Conservation (phyloP, 2,113 vertebrate genomes). For the Theristicus caerulescens region DNA sequence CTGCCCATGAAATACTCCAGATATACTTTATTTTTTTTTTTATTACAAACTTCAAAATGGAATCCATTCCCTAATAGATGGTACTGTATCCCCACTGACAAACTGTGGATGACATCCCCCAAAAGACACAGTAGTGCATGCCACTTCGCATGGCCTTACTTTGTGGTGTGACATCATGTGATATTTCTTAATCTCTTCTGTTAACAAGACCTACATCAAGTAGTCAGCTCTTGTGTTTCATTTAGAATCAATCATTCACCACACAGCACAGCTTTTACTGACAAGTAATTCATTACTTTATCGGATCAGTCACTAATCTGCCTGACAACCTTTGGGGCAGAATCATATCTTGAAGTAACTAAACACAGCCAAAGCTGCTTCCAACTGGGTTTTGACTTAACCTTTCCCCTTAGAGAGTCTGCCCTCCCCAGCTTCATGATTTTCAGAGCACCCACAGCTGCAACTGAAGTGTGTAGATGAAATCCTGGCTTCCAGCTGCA, state of each 20-base stretch:
- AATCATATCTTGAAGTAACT: neutral
- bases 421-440: neutral
- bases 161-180: neutral
- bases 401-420: neutral
- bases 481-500: constrained; percentile 17
- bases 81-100: neutral
- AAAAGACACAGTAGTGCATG: neutral
- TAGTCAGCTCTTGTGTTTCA: neutral
- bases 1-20: neutral
- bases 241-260: neutral
- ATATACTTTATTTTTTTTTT: neutral
- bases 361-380: neutral
- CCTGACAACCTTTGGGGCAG: neutral
- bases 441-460: neutral
- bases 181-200: neutral
- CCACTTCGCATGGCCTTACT: neutral
- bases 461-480: neutral
- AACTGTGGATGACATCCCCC: neutral
- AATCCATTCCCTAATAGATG: neutral
- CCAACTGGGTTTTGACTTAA: neutral
- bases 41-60: neutral
- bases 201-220: neutral
- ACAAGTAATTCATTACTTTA: neutral
- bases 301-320: neutral
- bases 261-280: neutral